These are phyloP conservation scores for Torymus texanus DNA, from an alignment of 2,888 invertebrate genomes.

Conservation along the genomic window DNA sequence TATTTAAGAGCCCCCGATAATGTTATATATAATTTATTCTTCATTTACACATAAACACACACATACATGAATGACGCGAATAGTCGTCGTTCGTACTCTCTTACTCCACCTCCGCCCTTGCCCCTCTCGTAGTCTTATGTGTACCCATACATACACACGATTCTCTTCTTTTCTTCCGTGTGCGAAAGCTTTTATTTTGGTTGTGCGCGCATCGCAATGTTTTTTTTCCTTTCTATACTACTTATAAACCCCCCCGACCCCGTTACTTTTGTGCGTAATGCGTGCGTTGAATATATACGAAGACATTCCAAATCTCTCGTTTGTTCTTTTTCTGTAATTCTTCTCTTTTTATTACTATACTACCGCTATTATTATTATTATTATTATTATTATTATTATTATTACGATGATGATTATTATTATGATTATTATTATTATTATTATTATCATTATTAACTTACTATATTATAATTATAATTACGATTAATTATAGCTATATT, in stretches of 20 bases:
- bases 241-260: neutral
- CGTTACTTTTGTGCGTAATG: slow-evolving; percentile 32
- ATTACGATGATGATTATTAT: slow-evolving; percentile 21
- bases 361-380: neutral
- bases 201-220: neutral
- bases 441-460: slow-evolving; percentile 4
- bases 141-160: too few species aligned
- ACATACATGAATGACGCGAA: too few species aligned
- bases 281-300: slow-evolving; percentile 33
- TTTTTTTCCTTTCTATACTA: neutral
- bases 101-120: too few species aligned
- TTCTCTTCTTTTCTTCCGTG: too few species aligned
- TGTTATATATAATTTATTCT: slow-evolving; percentile 12
- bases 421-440: slow-evolving; percentile 10
- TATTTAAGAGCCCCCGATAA: neutral
- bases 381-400: slow-evolving; percentile 39
- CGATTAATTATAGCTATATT: slow-evolving; percentile 4
- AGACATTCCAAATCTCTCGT: slow-evolving; percentile 54
- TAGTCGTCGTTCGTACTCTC: too few species aligned
- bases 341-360: slow-evolving; percentile 11
- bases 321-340: slow-evolving; percentile 36
- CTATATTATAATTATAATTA: neutral
- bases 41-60: neutral
- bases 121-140: too few species aligned
- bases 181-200: too few species aligned